Percentiles rank a stretch among this genome's conserved stretches.
These are phyloP conservation scores for Drosophila algonquin DNA, from an alignment of 2,888 invertebrate genomes.

Conservation along the genomic window DNA sequence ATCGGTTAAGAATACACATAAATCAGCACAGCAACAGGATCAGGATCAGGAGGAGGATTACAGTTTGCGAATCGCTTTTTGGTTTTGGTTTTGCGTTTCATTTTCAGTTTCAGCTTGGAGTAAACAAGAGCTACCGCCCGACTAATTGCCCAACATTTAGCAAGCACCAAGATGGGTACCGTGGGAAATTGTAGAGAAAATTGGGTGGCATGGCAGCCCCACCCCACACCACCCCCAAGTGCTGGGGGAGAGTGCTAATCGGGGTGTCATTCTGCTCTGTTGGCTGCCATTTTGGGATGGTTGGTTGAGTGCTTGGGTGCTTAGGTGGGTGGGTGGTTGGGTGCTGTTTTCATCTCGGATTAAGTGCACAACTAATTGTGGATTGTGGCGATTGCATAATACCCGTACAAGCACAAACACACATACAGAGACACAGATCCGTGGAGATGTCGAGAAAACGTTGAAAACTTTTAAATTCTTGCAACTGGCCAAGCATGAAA, in stretches of 20 bases:
- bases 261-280: constrained; percentile 37
- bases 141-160: constrained; percentile 51
- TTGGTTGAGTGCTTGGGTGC: not conserved
- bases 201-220: not conserved
- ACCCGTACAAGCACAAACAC: constrained; percentile 22
- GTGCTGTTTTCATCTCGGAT: constrained; percentile 49
- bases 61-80: not conserved
- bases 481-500: constrained; percentile 55
- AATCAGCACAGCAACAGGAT: not conserved
- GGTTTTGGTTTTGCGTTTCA: constrained; percentile 5
- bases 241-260: constrained; percentile 30
- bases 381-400: constrained; percentile 42
- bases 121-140: constrained; percentile 28
- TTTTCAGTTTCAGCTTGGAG: not conserved
- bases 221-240: constrained; percentile 6
- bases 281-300: constrained; percentile 16
- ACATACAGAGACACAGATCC: not conserved
- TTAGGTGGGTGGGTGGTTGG: not conserved
- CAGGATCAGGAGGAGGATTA: constrained; percentile 9
- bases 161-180: not conserved
- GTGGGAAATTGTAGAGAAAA: constrained; percentile 9
- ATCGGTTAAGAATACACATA: not conserved
- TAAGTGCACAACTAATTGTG: constrained; percentile 67
- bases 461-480: constrained; percentile 49
- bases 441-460: constrained; percentile 29